phyloP scores from a whole-genome alignment of 2,888 invertebrate genomes.

The Nebria brevicollis region DNA sequence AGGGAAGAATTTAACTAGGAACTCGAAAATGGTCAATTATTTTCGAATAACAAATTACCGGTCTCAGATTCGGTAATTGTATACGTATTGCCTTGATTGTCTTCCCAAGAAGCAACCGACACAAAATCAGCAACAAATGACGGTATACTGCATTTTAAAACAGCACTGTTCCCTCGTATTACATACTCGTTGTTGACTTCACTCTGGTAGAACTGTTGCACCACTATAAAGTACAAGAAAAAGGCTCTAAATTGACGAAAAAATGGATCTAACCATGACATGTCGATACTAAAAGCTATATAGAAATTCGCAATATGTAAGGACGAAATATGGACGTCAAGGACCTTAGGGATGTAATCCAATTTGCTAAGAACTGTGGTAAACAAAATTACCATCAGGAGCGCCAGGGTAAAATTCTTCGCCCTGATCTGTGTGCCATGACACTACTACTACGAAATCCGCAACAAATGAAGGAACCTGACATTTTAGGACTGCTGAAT shows the following conservation, averaged over 20 bases:
- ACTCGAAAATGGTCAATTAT: constrained; percentile 2
- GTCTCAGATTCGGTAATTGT: constrained; percentile 69
- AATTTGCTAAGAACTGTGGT: neutral
- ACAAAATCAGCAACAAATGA: constrained; percentile 93
- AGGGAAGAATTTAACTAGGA: neutral
- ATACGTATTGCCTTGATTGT: constrained; percentile 81
- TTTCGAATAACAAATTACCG: constrained; percentile 62
- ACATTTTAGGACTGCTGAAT: constrained; percentile 88
- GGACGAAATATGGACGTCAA: neutral
- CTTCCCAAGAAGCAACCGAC: constrained; percentile 85
- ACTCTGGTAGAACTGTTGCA: constrained; percentile 89
- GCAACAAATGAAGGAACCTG: constrained; percentile 92
- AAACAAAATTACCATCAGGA: constrained; percentile 12
- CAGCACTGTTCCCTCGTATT: constrained; percentile 87
- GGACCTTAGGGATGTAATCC: constrained; percentile 8
- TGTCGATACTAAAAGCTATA: neutral
- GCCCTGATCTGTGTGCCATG: constrained; percentile 86
- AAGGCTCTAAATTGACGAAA: neutral
- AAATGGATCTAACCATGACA: neutral
- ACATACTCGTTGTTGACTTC: constrained; percentile 94
- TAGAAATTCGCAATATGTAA: neutral
- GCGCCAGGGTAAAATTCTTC: constrained; percentile 75
- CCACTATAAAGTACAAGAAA: constrained; percentile 70
- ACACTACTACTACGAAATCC: constrained; percentile 88
- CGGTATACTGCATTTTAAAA: constrained; percentile 89